Evolutionary conservation across 2,888 invertebrate species (phyloP).

Genomic region (Ochlodes sylvanus): DNA sequence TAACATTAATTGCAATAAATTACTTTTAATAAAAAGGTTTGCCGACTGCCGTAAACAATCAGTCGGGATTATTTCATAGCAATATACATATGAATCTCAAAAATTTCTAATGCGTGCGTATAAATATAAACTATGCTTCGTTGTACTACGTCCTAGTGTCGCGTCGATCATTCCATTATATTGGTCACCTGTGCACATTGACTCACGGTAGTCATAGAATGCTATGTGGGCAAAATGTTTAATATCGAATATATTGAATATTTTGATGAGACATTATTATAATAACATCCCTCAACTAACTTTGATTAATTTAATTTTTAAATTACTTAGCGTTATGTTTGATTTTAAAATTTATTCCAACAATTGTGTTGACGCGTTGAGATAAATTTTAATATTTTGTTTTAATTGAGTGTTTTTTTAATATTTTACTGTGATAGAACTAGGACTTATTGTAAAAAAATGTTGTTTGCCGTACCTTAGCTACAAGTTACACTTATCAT

Average conservation of each 20-base stretch:
- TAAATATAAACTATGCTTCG: conserved; percentile 39
- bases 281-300: conserved; percentile 25
- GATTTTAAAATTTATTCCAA: conserved; percentile 32
- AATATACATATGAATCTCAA: conserved; percentile 61
- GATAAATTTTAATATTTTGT: conserved; percentile 43
- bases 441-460: conserved; percentile 61
- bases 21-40: background rate
- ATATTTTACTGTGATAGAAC: conserved; percentile 83
- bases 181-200: conserved; percentile 46
- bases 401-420: conserved; percentile 60
- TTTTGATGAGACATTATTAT: conserved; percentile 34
- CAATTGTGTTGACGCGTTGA: conserved; percentile 17
- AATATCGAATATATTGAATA: conserved; percentile 24
- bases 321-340: conserved; percentile 16
- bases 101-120: conserved; percentile 27
- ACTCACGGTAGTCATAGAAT: conserved; percentile 28
- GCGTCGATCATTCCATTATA: conserved; percentile 65
- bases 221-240: conserved; percentile 24
- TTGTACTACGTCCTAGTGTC: conserved; percentile 47
- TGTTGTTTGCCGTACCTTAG: conserved; percentile 41
- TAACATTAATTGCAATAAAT: background rate
- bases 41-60: background rate
- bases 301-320: conserved; percentile 23
- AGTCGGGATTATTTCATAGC: conserved; percentile 41
- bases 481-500: conserved; percentile 28